Conservation (phyloP, 2,888 invertebrate genomes). For the Tholera decimalis region DNA sequence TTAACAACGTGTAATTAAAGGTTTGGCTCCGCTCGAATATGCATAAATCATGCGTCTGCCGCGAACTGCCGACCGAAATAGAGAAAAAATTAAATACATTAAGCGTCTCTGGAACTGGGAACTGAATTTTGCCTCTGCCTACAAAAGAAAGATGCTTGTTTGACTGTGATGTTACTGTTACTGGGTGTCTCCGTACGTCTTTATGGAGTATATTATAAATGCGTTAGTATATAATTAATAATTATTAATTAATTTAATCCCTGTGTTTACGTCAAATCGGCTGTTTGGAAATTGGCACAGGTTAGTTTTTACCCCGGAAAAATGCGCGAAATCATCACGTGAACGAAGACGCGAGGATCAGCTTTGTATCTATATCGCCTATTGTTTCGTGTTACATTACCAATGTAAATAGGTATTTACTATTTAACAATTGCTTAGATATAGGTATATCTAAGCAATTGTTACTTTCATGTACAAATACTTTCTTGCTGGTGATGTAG, state of each 20-base stretch:
- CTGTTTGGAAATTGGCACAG: too few relatives aligned
- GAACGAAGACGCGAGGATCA: too few relatives aligned
- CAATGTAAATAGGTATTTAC: not conserved
- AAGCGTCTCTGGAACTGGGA: conserved; percentile 79
- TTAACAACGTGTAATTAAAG: conserved; percentile 92
- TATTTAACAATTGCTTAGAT: too few relatives aligned
- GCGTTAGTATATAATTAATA: too few relatives aligned
- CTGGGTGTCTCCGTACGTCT: not conserved
- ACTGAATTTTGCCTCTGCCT: conserved; percentile 59
- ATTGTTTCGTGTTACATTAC: not conserved
- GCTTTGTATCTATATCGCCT: too few relatives aligned
- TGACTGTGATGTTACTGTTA: conserved; percentile 24
- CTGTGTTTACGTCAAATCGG: too few relatives aligned
- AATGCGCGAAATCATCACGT: too few relatives aligned
- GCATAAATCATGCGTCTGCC: conserved; percentile 91
- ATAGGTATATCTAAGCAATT: too few relatives aligned
- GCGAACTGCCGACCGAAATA: conserved; percentile 91
- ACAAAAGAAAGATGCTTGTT: conserved; percentile 55
- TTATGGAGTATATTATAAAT: too few relatives aligned
- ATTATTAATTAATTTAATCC: too few relatives aligned
- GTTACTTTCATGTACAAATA: too few relatives aligned
- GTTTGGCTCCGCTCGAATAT: conserved; percentile 90
- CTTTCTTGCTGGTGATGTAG: not conserved
- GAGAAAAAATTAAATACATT: conserved; percentile 91
- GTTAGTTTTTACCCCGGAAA: too few relatives aligned